Percentiles rank a stretch among this genome's conserved stretches.
Evolutionary conservation across 2,113 vertebrate species (phyloP).

Genomic region (Aspidoscelis tigris): DNA sequence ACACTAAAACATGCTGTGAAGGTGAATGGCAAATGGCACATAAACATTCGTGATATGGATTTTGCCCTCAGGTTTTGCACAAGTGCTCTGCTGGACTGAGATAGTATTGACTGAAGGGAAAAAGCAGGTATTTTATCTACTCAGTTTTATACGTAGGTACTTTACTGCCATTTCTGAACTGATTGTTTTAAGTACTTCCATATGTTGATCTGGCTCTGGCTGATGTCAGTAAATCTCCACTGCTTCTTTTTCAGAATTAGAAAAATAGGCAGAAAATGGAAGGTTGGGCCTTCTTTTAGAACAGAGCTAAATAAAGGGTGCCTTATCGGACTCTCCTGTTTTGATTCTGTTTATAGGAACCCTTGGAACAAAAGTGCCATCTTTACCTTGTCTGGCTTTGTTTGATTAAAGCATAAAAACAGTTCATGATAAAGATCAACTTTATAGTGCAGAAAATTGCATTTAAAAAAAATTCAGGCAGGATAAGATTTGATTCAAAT

Average conservation of each 20-base stretch:
- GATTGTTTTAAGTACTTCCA: constrained; percentile 40
- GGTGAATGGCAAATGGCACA: constrained; percentile 16
- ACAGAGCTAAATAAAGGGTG: neutral
- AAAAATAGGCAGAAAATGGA: constrained; percentile 13
- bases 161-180: constrained; percentile 54
- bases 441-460: too few relatives aligned
- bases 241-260: neutral
- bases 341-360: too few relatives aligned
- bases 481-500: too few relatives aligned
- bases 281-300: constrained; percentile 1
- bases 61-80: constrained; percentile 38
- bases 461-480: too few relatives aligned
- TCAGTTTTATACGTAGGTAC: constrained; percentile 53
- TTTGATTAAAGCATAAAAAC: too few relatives aligned
- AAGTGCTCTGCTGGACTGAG: constrained; percentile 60
- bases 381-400: too few relatives aligned
- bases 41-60: constrained; percentile 52
- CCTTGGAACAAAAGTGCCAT: too few relatives aligned
- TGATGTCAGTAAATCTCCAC: constrained; percentile 24
- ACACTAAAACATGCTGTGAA: constrained; percentile 43
- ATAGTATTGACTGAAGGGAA: constrained; percentile 61
- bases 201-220: constrained; percentile 22
- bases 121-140: constrained; percentile 56
- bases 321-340: neutral
- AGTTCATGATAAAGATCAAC: too few relatives aligned